Base-by-base conservation (phyloP, 2,797 vertebrate genomes). In the Hemitrygon akajei region DNA sequence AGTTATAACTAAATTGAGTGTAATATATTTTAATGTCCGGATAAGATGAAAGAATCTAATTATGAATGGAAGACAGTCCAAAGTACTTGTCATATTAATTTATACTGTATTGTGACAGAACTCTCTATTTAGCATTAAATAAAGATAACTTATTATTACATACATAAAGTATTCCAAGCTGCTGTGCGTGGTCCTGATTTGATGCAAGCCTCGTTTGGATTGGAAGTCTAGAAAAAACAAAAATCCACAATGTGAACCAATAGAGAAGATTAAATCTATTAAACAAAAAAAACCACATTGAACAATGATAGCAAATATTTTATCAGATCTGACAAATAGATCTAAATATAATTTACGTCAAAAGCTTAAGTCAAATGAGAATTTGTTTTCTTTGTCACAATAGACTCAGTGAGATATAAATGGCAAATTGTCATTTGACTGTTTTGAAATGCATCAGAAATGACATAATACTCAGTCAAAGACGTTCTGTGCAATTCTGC, bases 161-260 rank as follows among this genome's bases (percentile, higher is more conserved):
- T 16, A n/a, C n/a, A 93, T 30, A 56, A 93, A 56, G 47, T 58
- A 76, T 73, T 91, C 89, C 63, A 91, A 91, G 69, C 89, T 93
- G 91, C 22, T 37, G 71, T 91, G 66, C 66, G 25, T 40, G 63
- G 37, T 16, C 40, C 40, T 56, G 27, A 93, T 73, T 93, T 56
- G 40, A 6, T 93, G 14, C 40, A 56, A 93, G 12, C 30, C 25
- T 40, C 30, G 27, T 7, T 56, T n/a, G 56, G 69, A 47, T 37
- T 14, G 9, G 7, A 47, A 92, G 69, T 73, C 69, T 47, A 75
- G 91, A 56, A 27, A 37, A 34, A 75, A 10, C n/a, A 40, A 40
- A 71, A 76, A 30, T 76, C 22, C 27, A 93, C 18, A 37, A 56
- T 71, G 12, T 76, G 16, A 71, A 16, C 40, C 91, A 75, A 58